Evolutionary conservation across 2,888 invertebrate genomes (phyloP).

Genomic region (Chymomyza procnemis): DNA sequence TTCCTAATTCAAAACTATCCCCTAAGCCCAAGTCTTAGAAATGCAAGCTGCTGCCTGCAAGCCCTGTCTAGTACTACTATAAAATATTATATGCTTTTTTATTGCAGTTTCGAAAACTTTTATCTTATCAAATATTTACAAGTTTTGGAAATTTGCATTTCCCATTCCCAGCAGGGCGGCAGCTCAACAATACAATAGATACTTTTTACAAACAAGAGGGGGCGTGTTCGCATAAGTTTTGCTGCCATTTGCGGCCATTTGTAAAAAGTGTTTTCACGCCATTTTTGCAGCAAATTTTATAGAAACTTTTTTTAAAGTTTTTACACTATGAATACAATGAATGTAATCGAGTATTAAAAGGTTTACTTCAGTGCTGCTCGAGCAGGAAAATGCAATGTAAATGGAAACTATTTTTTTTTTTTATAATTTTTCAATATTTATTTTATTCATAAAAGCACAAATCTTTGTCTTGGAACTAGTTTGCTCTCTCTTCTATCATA

Average conservation of each 20-base stretch:
- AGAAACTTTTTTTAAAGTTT: slow-evolving; percentile 25
- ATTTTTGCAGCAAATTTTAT: slow-evolving; percentile 36
- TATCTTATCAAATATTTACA: slow-evolving; percentile 62
- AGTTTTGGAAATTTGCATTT: slow-evolving; percentile 55
- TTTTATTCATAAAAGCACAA: too few relatives aligned
- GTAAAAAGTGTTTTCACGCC: slow-evolving; percentile 43
- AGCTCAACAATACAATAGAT: slow-evolving; percentile 4
- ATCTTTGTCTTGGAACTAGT: too few relatives aligned
- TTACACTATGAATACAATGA: not conserved
- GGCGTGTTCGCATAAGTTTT: slow-evolving; percentile 29
- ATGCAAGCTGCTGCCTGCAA: too few relatives aligned
- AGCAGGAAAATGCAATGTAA: too few relatives aligned
- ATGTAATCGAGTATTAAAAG: not conserved
- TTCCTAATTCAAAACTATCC: not conserved
- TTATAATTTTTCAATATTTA: too few relatives aligned
- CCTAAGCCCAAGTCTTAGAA: slow-evolving; percentile 8
- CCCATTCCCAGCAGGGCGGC: slow-evolving; percentile 19
- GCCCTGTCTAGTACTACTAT: too few relatives aligned
- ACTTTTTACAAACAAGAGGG: slow-evolving; percentile 4
- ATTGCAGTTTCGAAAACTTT: slow-evolving; percentile 57
- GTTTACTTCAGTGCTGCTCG: not conserved
- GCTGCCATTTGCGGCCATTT: slow-evolving; percentile 36
- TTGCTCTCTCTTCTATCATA: too few relatives aligned
- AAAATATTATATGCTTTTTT: slow-evolving; percentile 28
- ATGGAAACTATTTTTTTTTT: too few relatives aligned